A percentile compares a stretch with the other conserved stretches of the same genome.
Evolutionary conservation across 2,797 vertebrate species (phyloP).

Genomic region (Liasis olivaceus): DNA sequence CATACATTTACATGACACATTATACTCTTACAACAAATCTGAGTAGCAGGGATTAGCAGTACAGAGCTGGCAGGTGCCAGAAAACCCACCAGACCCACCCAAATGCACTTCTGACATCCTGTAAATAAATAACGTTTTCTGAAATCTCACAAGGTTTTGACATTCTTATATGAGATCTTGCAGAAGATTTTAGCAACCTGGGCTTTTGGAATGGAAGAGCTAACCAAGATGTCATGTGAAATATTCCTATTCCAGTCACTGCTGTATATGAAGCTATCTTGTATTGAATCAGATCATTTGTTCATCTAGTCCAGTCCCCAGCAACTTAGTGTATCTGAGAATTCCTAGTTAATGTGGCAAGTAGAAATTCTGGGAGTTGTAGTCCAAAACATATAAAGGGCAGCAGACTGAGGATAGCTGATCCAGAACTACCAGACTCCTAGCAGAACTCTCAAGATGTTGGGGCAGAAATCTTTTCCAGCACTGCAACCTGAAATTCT

Average conservation of each 20-base stretch:
- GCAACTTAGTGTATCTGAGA: neutral
- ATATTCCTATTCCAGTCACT: neutral
- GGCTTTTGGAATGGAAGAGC: neutral
- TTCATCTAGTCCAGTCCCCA: neutral
- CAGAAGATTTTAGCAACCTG: neutral
- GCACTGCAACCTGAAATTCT: neutral
- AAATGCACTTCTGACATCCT: neutral
- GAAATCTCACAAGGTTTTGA: neutral
- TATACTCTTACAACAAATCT: neutral
- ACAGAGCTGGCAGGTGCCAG: neutral
- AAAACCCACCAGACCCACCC: neutral
- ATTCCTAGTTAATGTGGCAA: neutral
- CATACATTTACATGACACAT: neutral
- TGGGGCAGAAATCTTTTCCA: neutral
- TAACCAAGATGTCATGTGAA: neutral
- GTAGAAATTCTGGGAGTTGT: neutral
- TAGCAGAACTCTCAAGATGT: neutral
- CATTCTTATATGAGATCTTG: neutral
- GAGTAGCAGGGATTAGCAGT: neutral
- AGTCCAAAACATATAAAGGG: neutral
- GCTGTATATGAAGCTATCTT: neutral
- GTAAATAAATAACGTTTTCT: neutral
- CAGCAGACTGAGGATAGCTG: neutral
- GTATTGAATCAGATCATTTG: neutral
- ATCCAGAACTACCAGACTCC: neutral